phyloP scores from a whole-genome alignment of 2,797 vertebrate species.

The Alca torda region DNA sequence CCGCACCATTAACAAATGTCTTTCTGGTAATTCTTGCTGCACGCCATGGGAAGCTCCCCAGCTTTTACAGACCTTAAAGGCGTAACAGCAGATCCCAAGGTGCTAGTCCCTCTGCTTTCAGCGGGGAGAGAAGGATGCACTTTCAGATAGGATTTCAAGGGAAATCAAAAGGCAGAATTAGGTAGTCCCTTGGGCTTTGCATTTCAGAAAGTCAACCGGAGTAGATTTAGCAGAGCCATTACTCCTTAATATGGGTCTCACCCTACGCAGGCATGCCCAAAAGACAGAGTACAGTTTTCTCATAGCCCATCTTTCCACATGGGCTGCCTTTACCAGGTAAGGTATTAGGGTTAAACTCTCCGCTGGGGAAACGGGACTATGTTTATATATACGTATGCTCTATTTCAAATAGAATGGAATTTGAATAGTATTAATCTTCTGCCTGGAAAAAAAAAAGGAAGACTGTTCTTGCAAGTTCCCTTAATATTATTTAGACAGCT shows the following conservation, averaged over 20 bases:
- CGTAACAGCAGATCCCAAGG: neutral
- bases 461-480: neutral
- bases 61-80: neutral
- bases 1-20: neutral
- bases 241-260: neutral
- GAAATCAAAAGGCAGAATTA: neutral
- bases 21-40: neutral
- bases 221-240: neutral
- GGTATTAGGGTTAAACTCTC: neutral
- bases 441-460: neutral
- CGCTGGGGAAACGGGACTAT: neutral
- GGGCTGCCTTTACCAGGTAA: neutral
- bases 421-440: neutral
- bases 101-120: neutral
- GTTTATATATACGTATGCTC: neutral
- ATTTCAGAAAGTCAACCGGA: neutral
- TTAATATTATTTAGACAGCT: neutral
- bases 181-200: neutral
- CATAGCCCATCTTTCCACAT: neutral
- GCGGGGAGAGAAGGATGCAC: neutral
- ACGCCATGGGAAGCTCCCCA: neutral
- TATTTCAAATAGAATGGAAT: neutral
- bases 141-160: neutral
- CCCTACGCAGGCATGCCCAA: neutral
- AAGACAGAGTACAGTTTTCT: neutral